phyloP scores from a whole-genome alignment of 2,888 invertebrate genomes.

The Onthophagus sagittarius region DNA sequence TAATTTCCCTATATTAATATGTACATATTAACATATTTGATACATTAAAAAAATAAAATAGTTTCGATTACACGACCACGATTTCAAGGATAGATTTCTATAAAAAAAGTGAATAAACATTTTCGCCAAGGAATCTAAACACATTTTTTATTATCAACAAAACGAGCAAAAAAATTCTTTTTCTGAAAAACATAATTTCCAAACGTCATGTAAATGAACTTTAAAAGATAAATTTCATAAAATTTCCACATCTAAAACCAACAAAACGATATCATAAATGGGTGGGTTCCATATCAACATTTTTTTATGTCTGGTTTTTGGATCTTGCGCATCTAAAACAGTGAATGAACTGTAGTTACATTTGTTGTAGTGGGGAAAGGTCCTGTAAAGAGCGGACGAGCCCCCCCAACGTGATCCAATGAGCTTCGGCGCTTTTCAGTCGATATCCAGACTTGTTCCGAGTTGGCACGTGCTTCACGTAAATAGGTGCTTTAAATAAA shows the following conservation, averaged over 20 bases:
- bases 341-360: neutral
- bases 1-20: neutral
- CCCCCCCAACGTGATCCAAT: constrained; percentile 13
- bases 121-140: neutral
- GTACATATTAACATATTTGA: too few relatives aligned
- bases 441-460: constrained; percentile 4
- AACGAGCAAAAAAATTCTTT: too few relatives aligned
- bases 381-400: constrained; percentile 5
- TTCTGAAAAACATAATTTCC: too few relatives aligned
- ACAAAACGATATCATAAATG: neutral
- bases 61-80: neutral
- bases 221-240: neutral
- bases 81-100: neutral
- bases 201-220: too few relatives aligned
- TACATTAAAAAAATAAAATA: neutral
- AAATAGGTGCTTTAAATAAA: neutral
- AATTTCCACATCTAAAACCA: neutral
- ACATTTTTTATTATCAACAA: too few relatives aligned
- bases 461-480: neutral
- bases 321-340: neutral
- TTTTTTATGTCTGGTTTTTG: neutral
- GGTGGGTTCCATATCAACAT: neutral
- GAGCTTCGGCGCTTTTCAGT: constrained; percentile 6
- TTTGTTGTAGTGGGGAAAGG: constrained; percentile 2
- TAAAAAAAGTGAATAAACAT: neutral